Evolutionary conservation across 1,140 invertebrate species (phyloP).

Genomic region (Caenorhabditis brenneri): DNA sequence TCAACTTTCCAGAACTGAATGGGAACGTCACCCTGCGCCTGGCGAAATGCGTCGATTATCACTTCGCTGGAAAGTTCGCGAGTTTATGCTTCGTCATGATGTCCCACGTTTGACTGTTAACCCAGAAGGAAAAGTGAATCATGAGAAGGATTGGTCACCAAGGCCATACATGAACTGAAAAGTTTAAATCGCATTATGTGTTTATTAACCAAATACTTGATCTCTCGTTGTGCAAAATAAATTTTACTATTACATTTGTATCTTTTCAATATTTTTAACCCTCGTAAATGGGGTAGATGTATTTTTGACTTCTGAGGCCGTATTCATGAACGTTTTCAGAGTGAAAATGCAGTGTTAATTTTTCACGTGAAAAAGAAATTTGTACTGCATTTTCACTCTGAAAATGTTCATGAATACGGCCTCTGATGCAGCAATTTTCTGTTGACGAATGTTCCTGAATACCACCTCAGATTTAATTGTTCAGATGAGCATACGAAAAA

Average conservation of each 20-base stretch:
- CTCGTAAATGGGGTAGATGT: too few relatives aligned
- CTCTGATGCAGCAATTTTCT: too few relatives aligned
- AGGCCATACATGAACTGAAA: conserved; percentile 45
- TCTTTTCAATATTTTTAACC: too few relatives aligned
- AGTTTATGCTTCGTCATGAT: conserved; percentile 53
- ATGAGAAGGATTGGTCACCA: conserved; percentile 48
- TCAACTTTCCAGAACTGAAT: conserved; percentile 45
- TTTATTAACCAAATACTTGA: neutral
- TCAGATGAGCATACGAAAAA: conserved; percentile 25
- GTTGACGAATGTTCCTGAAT: neutral
- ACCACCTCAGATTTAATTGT: neutral
- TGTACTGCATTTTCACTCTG: too few relatives aligned
- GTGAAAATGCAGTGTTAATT: too few relatives aligned
- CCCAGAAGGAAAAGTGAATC: neutral
- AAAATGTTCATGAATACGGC: too few relatives aligned
- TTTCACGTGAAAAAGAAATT: too few relatives aligned
- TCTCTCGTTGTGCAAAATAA: too few relatives aligned
- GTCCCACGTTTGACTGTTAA: neutral
- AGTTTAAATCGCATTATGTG: neutral
- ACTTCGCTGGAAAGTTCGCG: conserved; percentile 55
- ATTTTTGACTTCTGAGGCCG: too few relatives aligned
- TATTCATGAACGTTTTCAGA: too few relatives aligned
- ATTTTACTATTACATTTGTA: too few relatives aligned
- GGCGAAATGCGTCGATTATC: conserved; percentile 54
- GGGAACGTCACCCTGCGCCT: conserved; percentile 51